These are phyloP conservation scores for Julus scandinavius DNA, from an alignment of 2,888 invertebrate species.

Conservation along the genomic window DNA sequence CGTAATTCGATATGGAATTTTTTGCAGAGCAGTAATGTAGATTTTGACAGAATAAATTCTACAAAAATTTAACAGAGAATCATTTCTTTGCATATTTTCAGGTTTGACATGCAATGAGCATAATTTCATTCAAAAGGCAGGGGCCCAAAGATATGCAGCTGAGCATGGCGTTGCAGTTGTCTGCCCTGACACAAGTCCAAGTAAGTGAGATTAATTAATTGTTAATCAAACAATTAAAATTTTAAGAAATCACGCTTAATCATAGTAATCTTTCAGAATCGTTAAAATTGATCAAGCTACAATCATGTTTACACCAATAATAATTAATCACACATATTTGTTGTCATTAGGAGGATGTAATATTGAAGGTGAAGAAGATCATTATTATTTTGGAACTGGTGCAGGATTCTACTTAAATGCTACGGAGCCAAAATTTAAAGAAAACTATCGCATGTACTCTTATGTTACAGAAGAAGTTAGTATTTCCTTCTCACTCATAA, in stretches of 20 bases:
- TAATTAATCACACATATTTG: background rate
- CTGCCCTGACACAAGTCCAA: slow-evolving; percentile 95
- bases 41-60: too few species aligned
- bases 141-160: slow-evolving; percentile 91
- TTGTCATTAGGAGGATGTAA: slow-evolving; percentile 76
- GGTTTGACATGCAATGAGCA: slow-evolving; percentile 81
- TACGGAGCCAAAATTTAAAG: slow-evolving; percentile 88
- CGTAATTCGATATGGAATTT: too few species aligned
- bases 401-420: slow-evolving; percentile 98
- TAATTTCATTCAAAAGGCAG: slow-evolving; percentile 95
- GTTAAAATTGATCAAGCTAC: too few species aligned
- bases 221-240: too few species aligned
- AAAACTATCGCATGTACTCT: slow-evolving; percentile 93
- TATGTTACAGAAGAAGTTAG: slow-evolving; percentile 85
- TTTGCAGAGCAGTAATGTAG: too few species aligned
- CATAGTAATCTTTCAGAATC: background rate
- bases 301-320: background rate
- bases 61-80: too few species aligned
- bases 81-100: slow-evolving; percentile 50
- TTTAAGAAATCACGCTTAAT: too few species aligned
- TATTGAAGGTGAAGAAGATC: slow-evolving; percentile 89
- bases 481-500: background rate
- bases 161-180: slow-evolving; percentile 87
- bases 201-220: slow-evolving; percentile 61
- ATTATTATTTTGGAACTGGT: slow-evolving; percentile 93